phyloP scores from a whole-genome alignment of 1,140 invertebrate species.

The Pseudomyrmex gracilis region DNA sequence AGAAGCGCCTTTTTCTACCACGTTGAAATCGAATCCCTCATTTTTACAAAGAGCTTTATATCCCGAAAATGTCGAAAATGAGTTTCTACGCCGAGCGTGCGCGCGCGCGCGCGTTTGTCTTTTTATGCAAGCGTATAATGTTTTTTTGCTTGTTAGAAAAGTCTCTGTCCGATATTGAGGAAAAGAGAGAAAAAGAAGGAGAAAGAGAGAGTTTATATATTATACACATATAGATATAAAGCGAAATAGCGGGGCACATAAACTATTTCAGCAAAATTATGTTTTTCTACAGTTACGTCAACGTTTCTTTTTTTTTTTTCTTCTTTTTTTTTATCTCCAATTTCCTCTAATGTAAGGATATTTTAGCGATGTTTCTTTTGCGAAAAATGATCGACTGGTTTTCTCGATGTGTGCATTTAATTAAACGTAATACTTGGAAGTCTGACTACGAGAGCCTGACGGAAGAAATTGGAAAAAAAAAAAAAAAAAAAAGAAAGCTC shows the following conservation, averaged over 20 bases:
- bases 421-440: background rate
- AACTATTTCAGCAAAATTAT: too few relatives aligned
- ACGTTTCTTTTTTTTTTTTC: too few relatives aligned
- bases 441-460: background rate
- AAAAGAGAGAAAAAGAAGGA: background rate
- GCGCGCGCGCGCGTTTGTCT: too few relatives aligned
- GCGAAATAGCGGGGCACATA: too few relatives aligned
- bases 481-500: background rate
- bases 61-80: conserved; percentile 45
- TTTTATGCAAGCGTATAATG: conserved; percentile 2
- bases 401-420: too few relatives aligned
- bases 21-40: conserved; percentile 45
- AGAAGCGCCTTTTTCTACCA: conserved; percentile 37
- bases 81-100: conserved; percentile 11
- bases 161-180: background rate
- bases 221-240: background rate
- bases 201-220: background rate
- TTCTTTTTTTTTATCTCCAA: too few relatives aligned
- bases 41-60: conserved; percentile 7
- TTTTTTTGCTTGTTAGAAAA: conserved; percentile 33
- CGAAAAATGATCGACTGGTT: too few relatives aligned
- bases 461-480: background rate
- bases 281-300: too few relatives aligned
- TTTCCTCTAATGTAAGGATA: too few relatives aligned
- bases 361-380: too few relatives aligned